Evolutionary conservation across 2,888 invertebrate species (phyloP).

Genomic region (Pasiphila rectangulata): DNA sequence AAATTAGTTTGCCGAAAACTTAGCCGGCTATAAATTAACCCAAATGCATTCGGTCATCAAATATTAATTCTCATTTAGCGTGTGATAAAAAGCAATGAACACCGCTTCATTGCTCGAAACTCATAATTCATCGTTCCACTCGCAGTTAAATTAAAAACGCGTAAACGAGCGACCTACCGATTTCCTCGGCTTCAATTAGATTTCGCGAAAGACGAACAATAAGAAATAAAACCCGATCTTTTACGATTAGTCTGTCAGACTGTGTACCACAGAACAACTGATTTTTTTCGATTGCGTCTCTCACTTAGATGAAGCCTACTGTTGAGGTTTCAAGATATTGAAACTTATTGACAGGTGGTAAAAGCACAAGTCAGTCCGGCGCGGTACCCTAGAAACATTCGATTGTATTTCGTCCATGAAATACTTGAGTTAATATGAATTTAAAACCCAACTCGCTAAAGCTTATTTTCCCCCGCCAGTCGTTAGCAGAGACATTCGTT

Average conservation of each 20-base stretch:
- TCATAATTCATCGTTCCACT: conserved; percentile 63
- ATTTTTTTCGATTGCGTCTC: conserved; percentile 31
- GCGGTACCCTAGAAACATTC: not conserved
- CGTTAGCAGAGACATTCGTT: not conserved
- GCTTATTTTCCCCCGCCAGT: conserved; percentile 1
- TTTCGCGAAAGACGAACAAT: conserved; percentile 79
- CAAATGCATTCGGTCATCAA: conserved; percentile 2
- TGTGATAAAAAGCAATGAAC: conserved; percentile 70
- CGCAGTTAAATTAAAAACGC: conserved; percentile 74
- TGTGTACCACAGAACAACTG: conserved; percentile 5
- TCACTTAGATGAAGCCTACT: not conserved
- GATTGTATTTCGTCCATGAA: not conserved
- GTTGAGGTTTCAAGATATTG: not conserved
- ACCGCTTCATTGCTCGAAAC: conserved; percentile 52
- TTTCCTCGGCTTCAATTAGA: conserved; percentile 66
- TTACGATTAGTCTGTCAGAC: conserved; percentile 73
- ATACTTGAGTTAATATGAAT: not conserved
- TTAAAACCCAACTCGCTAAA: not conserved
- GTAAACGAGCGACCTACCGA: conserved; percentile 60
- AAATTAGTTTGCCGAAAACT: not conserved
- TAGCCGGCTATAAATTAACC: not conserved
- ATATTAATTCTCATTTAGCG: conserved; percentile 45
- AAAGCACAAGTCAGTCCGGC: not conserved
- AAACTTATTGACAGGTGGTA: not conserved
- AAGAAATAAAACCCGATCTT: conserved; percentile 78